A percentile compares a stretch with the other conserved stretches of the same genome.
Conservation (phyloP, 2,888 invertebrate species). For the Leucophenga montana region DNA sequence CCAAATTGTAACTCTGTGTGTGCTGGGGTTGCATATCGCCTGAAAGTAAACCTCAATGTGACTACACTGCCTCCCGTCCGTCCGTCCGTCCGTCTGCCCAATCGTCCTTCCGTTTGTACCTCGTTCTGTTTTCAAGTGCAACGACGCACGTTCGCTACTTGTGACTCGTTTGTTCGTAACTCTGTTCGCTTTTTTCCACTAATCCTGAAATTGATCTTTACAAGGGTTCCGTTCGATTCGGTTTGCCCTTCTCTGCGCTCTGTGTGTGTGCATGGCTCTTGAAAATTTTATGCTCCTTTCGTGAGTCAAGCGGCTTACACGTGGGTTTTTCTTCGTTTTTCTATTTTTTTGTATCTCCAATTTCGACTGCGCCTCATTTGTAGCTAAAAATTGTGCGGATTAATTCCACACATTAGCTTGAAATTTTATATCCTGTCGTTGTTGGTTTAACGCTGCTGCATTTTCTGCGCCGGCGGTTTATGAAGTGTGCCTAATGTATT, state of each 20-base stretch:
- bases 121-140: slow-evolving; percentile 16
- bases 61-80: neutral
- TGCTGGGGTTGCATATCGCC: too few species aligned
- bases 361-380: slow-evolving; percentile 21
- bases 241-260: neutral
- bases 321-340: neutral
- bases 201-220: slow-evolving; percentile 58
- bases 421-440: slow-evolving; percentile 40
- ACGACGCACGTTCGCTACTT: slow-evolving; percentile 33
- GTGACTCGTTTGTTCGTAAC: slow-evolving; percentile 29
- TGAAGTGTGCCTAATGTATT: slow-evolving; percentile 36
- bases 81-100: neutral
- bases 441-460: slow-evolving; percentile 15
- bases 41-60: too few species aligned
- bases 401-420: slow-evolving; percentile 58
- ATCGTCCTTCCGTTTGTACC: neutral
- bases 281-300: slow-evolving; percentile 40
- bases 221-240: neutral
- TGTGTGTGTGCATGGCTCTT: slow-evolving; percentile 42
- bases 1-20: too few species aligned
- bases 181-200: slow-evolving; percentile 41
- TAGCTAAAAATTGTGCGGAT: slow-evolving; percentile 45
- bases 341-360: slow-evolving; percentile 3
- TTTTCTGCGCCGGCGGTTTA: slow-evolving; percentile 31
- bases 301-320: slow-evolving; percentile 17